Base-by-base conservation (phyloP, 2,888 invertebrate species). In the Allacma fusca region DNA sequence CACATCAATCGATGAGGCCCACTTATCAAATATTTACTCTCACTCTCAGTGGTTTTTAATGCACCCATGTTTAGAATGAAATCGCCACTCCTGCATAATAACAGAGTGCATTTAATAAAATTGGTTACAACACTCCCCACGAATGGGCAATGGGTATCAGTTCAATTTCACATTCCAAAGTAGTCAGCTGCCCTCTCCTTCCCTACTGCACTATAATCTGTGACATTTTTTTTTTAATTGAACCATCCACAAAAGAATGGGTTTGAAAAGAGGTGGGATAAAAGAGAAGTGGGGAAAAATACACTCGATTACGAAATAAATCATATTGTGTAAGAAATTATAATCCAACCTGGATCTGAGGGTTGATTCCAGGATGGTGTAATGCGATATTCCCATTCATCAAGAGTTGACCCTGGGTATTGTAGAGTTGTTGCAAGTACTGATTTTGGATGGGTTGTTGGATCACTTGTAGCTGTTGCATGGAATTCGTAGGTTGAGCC, bases 301-400 rank as follows among this genome's bases (percentile, higher is more conserved):
- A 24, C 7, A 28, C 23, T 73, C 29, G 7, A 59, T 59, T 72
- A 21, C 21, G 34, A 59, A 44, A 74, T 64, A 19, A 43, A 67
- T 75, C 1, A 12, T 50, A 50, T 50, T 50, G 50, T 50, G 50
- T n/a, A 50, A 50, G 50, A 50, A 43, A 73, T 50, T 7, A 59
- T 40, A 57, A 28, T 81, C 81, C 84, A 84, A 91, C 91, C 89
- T 93, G 93, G 85, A 94, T 93, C 23, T 80, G 80, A 0, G 92
- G 92, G 86, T 92, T 93, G 85, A 93, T 90, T 34, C 92, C 90
- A 2, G n/a, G n/a, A n/a, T 90, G 79, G 86, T 95, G 90, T 9
- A 94, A 89, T 1, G 92, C 91, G 80, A 93, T 91, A 86, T 92
- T 92, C 0, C 94, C 91, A 0, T 94, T 94, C 91, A 95, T 93